Percentiles rank a stretch among this genome's conserved stretches.
phyloP scores from a whole-genome alignment of 2,797 vertebrate genomes.

The Syngnathus rostellatus region DNA sequence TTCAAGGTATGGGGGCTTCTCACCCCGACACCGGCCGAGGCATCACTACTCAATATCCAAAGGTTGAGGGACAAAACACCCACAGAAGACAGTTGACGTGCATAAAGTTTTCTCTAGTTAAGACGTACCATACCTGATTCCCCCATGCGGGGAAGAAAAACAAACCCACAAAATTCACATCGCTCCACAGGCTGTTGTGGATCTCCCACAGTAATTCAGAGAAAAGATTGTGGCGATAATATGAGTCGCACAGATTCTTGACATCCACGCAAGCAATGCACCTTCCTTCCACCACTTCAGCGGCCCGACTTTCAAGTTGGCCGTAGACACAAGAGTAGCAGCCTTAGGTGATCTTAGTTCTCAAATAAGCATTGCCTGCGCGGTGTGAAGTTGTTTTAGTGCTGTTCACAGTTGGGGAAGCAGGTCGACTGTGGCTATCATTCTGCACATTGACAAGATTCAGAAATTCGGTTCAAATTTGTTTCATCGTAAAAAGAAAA shows the following conservation, averaged over 20 bases:
- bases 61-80: conserved; percentile 40
- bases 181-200: conserved; percentile 35
- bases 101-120: conserved; percentile 59
- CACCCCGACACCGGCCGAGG: conserved; percentile 9
- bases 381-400: conserved; percentile 53
- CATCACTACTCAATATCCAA: conserved; percentile 29
- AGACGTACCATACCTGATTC: conserved; percentile 61
- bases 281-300: conserved; percentile 31
- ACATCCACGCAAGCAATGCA: conserved; percentile 34
- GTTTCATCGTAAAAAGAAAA: conserved; percentile 42
- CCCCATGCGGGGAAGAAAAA: conserved; percentile 23
- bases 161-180: conserved; percentile 41
- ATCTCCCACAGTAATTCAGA: conserved; percentile 29
- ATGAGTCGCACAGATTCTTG: conserved; percentile 43
- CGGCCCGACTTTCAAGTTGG: conserved; percentile 22
- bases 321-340: conserved; percentile 32
- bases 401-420: conserved; percentile 61
- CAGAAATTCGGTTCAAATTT: conserved; percentile 26
- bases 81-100: conserved; percentile 53
- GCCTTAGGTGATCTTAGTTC: conserved; percentile 50
- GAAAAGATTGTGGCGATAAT: conserved; percentile 33
- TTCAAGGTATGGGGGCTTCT: conserved; percentile 29
- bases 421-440: conserved; percentile 49
- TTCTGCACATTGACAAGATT: conserved; percentile 44
- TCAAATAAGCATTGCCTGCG: conserved; percentile 48